These are phyloP conservation scores for human (Homo sapiens) DNA, from an alignment of 2,113 vertebrate genomes.

Conservation along the genomic window DNA sequence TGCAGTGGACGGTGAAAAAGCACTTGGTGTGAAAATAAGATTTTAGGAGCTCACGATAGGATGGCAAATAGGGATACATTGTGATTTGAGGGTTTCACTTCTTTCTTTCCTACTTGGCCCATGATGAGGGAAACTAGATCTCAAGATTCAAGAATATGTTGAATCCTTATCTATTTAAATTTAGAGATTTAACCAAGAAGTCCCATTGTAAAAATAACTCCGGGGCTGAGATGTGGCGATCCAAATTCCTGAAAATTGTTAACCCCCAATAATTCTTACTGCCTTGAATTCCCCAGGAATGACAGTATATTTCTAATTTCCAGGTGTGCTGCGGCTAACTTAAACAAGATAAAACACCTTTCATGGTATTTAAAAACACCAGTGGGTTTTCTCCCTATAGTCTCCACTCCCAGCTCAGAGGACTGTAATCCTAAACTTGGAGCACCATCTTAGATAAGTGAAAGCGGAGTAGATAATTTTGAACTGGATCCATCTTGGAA, in stretches of 20 bases:
- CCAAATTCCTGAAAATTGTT: background rate
- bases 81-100: background rate
- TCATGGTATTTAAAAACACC: background rate
- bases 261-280: background rate
- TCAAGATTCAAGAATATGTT: background rate
- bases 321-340: background rate
- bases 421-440: background rate
- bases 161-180: background rate
- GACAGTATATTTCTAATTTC: background rate
- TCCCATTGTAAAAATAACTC: background rate
- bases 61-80: background rate
- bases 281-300: background rate
- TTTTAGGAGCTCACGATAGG: background rate
- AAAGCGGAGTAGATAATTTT: conserved; percentile 50
- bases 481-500: conserved; percentile 62
- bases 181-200: background rate
- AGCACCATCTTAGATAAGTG: background rate
- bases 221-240: background rate
- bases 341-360: conserved; percentile 37
- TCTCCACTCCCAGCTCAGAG: background rate
- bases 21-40: background rate
- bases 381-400: background rate
- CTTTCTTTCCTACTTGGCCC: background rate
- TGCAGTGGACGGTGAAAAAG: background rate
- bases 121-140: background rate